Base-by-base conservation (phyloP, 2,113 vertebrate genomes). In the Crotalus helleri region DNA sequence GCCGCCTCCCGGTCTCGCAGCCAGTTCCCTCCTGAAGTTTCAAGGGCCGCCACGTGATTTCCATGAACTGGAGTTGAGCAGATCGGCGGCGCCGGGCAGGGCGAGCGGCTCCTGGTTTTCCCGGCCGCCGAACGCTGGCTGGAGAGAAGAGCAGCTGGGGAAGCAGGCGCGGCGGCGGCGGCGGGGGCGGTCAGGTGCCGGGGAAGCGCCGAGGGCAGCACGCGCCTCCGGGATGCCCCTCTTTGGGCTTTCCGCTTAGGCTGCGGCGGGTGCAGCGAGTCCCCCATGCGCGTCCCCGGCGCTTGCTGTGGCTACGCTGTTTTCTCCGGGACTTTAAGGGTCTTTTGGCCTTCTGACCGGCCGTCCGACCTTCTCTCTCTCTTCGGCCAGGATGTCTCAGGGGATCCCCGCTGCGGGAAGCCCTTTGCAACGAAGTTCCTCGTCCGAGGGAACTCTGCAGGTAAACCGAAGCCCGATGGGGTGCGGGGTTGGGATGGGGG, bases 1-100 rank as follows among this genome's bases (percentile, higher is more conserved):
- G n/a, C n/a, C 64, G 46, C 54, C 46, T 15, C 91, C 21, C 19
- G 59, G 44, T 7, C 90, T 15, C 44, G 15, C 29, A 2, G 94
- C 69, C 92, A 92, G 49, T 86, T 85, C 92, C 93, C 93, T 58
- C 85, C 89, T 87, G 4, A 74, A 33, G 93, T 93, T 96, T 94
- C 95, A 81, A 90, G 24, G 91, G 39, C 91, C 93, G 91, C 96
- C 97, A 97, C 95, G 97, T 97, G 97, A 96, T 93, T 97, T 96
- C 96, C 95, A 97, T 87, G 96, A 95, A 97, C 92, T 49, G 24
- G 91, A 19, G 17, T 19, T 44, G 33, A 39, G 7, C 33, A 39
- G 74, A 81, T 39, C 33, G 2, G 17, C 6, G 74, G 33, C 74
- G 74, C 74, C 74, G 74, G 33, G 17, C 69, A 81, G 33, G 33